Evolutionary conservation across 1,140 invertebrate genomes (phyloP).

Genomic region (Pogonomyrmex californicus): DNA sequence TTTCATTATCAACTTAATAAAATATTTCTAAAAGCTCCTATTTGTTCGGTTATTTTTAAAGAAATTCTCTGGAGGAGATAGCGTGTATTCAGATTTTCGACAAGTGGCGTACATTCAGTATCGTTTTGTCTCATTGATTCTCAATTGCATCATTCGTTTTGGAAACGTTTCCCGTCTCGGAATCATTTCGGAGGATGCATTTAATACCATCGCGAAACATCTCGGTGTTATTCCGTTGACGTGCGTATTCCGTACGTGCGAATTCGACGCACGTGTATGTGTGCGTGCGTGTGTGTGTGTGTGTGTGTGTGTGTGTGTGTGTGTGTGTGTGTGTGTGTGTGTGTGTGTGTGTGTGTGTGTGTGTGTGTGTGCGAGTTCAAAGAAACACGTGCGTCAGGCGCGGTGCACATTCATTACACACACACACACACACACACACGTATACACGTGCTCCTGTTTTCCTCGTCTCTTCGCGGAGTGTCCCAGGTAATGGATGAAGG

Average conservation of each 20-base stretch:
- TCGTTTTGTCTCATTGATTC: neutral
- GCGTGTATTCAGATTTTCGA: neutral
- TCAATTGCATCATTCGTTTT: neutral
- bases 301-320: too few species aligned
- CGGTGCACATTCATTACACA: neutral
- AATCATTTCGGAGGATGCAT: neutral
- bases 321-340: too few species aligned
- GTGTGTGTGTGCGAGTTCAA: neutral
- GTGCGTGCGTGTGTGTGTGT: too few species aligned
- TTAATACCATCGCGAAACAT: constrained; percentile 4
- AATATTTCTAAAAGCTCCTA: too few species aligned
- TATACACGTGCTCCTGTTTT: constrained; percentile 28
- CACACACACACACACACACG: neutral
- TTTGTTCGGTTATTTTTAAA: too few species aligned
- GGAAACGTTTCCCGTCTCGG: neutral
- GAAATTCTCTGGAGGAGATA: too few species aligned
- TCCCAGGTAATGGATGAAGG: constrained; percentile 39
- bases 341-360: too few species aligned
- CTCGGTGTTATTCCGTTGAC: neutral
- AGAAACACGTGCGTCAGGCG: constrained; percentile 1
- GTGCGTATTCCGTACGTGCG: constrained; percentile 23
- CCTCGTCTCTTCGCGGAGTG: neutral
- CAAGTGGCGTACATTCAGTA: neutral
- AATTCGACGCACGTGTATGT: too few species aligned
- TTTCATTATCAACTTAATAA: too few species aligned